Base-by-base conservation (phyloP, 2,797 vertebrate species). In the Megalops cyprinoides region DNA sequence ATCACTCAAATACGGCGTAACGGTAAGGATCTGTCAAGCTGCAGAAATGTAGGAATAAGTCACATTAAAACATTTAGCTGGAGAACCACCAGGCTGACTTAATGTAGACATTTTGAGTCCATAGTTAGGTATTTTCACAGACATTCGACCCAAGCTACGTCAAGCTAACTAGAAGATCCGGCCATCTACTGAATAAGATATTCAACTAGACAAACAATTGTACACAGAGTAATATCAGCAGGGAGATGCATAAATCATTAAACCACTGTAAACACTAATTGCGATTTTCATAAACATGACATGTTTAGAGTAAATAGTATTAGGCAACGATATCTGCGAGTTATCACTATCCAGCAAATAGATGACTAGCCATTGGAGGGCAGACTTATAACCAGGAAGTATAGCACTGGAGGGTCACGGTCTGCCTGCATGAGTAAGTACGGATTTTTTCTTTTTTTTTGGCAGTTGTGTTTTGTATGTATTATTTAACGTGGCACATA, bases 1-100 rank as follows among this genome's bases (percentile, higher is more conserved):
- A 74, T 97, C 97, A n/a, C 98, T 99, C 81, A 97, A 95, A 89
- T 98, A 99, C 91, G 97, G 97, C 56, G 97, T 98, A 14, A 96
- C 98, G 97, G 98, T 99, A 94, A 96, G 96, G 74, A 4, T 18
- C 18, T 79, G 4, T 46, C 18, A 42, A 18, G 18, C 10, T 15
- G 31, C 23, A 4, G n/a, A n/a, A 34, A 34, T 3, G 8, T 1
- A 62, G 2, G 28, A 31, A 62, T 10, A 7, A 71, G 0, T 2
- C 23, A 9, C 42, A 71, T 42, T 4, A 67, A 39, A 42, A 23
- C 23, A 9, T n/a, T 71, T 44, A 9, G 23, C 42, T 9, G 39
- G 44, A 23, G 39, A 18, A n/a, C n/a, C n/a, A n/a, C n/a, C n/a
- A n/a, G n/a, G n/a, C n/a, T n/a, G n/a, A n/a, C n/a, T n/a, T n/a